Evolutionary conservation across 1,140 invertebrate genomes (phyloP).

Genomic region (Sminthurides bifidus): DNA sequence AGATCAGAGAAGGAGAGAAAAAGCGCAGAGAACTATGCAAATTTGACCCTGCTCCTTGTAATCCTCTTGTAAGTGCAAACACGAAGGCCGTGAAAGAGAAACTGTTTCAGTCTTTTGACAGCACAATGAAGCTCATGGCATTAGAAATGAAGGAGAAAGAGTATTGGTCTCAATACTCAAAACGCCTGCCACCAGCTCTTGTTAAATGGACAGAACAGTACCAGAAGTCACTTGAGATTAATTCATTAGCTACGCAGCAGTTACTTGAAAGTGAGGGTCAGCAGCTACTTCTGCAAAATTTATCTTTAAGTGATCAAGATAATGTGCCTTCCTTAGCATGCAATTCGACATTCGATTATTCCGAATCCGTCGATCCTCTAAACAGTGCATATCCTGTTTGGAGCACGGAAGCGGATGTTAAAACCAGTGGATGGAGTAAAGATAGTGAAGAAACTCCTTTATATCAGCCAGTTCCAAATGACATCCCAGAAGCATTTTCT

Average conservation of each 20-base stretch:
- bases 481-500: too few relatives aligned
- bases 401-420: too few relatives aligned
- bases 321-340: too few relatives aligned
- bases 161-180: neutral
- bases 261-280: neutral
- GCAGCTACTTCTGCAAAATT: neutral
- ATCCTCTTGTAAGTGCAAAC: neutral
- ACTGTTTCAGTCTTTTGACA: neutral
- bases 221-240: neutral
- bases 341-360: too few relatives aligned
- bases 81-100: neutral
- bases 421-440: too few relatives aligned
- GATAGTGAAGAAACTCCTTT: too few relatives aligned
- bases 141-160: neutral
- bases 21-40: neutral
- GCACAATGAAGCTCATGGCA: neutral
- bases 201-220: neutral
- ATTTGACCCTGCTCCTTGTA: neutral
- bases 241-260: conserved; percentile 1
- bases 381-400: too few relatives aligned
- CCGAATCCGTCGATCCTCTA: too few relatives aligned
- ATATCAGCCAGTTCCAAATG: too few relatives aligned
- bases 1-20: neutral
- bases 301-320: too few relatives aligned
- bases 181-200: neutral